Percentiles rank a stretch among this genome's conserved stretches.
Conservation (phyloP, 2,113 vertebrate genomes). For the Nothocercus nigrocapillus region DNA sequence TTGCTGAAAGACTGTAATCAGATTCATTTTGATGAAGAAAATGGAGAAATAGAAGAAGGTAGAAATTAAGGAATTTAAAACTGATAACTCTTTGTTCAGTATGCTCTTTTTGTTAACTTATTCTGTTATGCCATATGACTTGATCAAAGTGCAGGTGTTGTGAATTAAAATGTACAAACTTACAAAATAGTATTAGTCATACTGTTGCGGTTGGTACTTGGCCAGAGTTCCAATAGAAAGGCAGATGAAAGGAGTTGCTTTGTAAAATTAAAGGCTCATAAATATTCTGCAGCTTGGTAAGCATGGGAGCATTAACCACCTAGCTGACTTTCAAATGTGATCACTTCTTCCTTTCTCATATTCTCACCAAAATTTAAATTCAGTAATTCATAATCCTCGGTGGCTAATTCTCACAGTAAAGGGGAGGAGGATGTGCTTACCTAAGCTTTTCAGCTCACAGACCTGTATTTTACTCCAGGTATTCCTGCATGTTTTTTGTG, state of each 20-base stretch:
- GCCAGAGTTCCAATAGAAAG: slow-evolving; percentile 2
- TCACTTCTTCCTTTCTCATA: not conserved
- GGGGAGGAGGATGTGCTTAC: not conserved
- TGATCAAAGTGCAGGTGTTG: not conserved
- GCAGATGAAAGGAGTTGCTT: slow-evolving; percentile 34
- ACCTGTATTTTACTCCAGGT: not conserved
- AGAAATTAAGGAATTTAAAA: not conserved
- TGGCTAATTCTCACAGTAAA: not conserved
- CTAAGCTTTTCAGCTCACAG: not conserved
- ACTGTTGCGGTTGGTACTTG: slow-evolving; percentile 24
- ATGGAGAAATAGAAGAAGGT: not conserved
- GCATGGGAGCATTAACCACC: slow-evolving; percentile 1
- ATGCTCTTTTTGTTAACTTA: not conserved
- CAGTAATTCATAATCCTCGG: not conserved
- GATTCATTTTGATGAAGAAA: not conserved
- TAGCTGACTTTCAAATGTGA: slow-evolving; percentile 20
- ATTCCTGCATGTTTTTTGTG: not conserved
- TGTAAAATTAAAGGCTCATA: slow-evolving; percentile 44
- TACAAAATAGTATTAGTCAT: not conserved
- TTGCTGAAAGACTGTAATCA: not conserved
- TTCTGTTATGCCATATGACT: not conserved
- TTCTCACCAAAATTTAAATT: slow-evolving; percentile 2
- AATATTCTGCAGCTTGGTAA: not conserved
- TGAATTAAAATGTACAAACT: not conserved
- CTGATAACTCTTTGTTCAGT: not conserved